These are phyloP conservation scores for Rhagium mordax DNA, from an alignment of 2,888 invertebrate species.

Conservation along the genomic window DNA sequence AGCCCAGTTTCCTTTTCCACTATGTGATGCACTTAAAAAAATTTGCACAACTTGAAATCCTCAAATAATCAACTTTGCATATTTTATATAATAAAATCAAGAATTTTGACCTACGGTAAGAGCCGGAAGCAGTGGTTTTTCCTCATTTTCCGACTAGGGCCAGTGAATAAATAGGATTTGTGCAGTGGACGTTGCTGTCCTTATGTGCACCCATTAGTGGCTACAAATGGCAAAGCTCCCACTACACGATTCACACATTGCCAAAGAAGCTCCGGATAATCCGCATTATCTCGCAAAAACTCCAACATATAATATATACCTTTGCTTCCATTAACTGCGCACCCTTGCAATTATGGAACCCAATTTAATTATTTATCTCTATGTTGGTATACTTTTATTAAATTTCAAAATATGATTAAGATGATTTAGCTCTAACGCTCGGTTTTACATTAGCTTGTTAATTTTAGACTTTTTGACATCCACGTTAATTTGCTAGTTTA, in stretches of 20 bases:
- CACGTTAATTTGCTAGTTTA: no score
- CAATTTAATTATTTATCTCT: conserved; percentile 35
- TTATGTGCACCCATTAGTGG: conserved; percentile 67
- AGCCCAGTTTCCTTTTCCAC: no score
- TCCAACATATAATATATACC: conserved; percentile 57
- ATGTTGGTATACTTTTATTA: no score
- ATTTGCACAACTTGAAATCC: no score
- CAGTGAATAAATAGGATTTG: conserved; percentile 65
- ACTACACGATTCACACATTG: conserved; percentile 70
- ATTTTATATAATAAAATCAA: background rate
- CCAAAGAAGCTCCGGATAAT: conserved; percentile 67
- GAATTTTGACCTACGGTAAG: background rate
- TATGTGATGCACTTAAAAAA: no score
- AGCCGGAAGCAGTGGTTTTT: conserved; percentile 31
- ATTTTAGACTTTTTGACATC: no score
- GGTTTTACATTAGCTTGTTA: no score
- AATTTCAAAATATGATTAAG: no score
- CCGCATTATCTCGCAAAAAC: conserved; percentile 63
- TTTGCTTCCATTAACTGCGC: conserved; percentile 51
- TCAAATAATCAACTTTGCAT: no score
- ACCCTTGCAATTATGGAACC: conserved; percentile 43
- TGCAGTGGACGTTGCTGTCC: conserved; percentile 60
- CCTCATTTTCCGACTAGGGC: conserved; percentile 43
- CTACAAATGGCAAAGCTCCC: conserved; percentile 69
- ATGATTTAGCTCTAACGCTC: no score